phyloP scores from a whole-genome alignment of 2,888 invertebrate genomes.

The Ophraella communa region DNA sequence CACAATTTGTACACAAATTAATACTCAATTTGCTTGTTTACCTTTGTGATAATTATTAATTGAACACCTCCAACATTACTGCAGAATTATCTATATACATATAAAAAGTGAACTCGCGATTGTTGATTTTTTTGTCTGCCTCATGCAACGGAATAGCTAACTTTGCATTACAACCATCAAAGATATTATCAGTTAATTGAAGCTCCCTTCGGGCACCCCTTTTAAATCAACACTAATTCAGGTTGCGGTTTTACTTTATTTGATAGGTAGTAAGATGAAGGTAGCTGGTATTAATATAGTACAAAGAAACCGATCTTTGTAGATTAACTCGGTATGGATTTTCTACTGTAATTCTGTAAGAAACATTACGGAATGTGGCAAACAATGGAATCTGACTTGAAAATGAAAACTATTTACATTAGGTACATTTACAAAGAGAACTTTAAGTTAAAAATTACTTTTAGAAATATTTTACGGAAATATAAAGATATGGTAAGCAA shows the following conservation, averaged over 20 bases:
- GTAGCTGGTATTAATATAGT: background rate
- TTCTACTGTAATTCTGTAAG: background rate
- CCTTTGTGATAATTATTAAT: constrained; percentile 1
- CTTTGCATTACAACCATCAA: constrained; percentile 3
- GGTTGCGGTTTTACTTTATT: background rate
- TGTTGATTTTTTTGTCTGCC: background rate
- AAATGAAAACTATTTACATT: too few species aligned
- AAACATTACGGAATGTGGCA: background rate
- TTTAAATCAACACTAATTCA: constrained; percentile 2
- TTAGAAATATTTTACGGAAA: too few species aligned
- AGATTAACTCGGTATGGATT: background rate
- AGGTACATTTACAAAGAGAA: too few species aligned
- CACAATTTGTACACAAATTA: background rate
- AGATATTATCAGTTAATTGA: constrained; percentile 14
- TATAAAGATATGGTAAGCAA: too few species aligned
- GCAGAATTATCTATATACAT: background rate
- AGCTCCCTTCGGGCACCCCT: constrained; percentile 9
- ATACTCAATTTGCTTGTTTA: constrained; percentile 5
- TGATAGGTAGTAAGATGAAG: background rate
- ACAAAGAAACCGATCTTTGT: background rate
- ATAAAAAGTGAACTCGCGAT: background rate
- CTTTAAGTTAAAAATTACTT: too few species aligned
- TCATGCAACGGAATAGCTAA: background rate
- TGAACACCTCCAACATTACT: constrained; percentile 3
- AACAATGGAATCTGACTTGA: too few species aligned